Conservation (phyloP, 1,140 invertebrate genomes). For the Halyomorpha halys region DNA sequence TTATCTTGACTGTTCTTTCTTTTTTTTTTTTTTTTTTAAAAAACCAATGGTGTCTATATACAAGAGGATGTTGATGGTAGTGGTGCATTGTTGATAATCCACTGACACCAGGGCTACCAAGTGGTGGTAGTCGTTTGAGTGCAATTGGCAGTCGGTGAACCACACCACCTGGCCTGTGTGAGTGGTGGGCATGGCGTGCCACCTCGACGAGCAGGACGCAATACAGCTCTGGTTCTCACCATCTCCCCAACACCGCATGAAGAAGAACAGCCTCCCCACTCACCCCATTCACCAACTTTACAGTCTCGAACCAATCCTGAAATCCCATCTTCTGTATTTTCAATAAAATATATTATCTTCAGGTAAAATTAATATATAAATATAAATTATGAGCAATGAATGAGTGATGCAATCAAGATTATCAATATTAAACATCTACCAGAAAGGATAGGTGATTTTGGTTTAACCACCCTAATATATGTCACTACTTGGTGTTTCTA, state of each 20-base stretch:
- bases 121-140: constrained; percentile 33
- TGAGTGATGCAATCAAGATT: too few relatives aligned
- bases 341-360: too few relatives aligned
- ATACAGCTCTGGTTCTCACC: constrained; percentile 59
- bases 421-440: too few relatives aligned
- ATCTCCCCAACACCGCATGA: constrained; percentile 80
- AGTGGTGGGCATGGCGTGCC: constrained; percentile 69
- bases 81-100: background rate
- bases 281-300: constrained; percentile 73
- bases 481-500: too few relatives aligned
- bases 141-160: constrained; percentile 52
- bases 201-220: constrained; percentile 60
- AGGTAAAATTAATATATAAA: too few relatives aligned
- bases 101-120: constrained; percentile 15
- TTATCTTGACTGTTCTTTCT: background rate
- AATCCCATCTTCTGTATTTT: too few relatives aligned
- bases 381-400: too few relatives aligned
- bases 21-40: constrained; percentile 7
- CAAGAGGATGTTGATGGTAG: constrained; percentile 5
- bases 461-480: too few relatives aligned
- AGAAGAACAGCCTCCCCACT: constrained; percentile 74
- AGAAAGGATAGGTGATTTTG: too few relatives aligned
- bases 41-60: constrained; percentile 17
- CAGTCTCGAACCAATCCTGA: constrained; percentile 52
- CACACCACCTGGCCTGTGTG: constrained; percentile 76